phyloP scores from a whole-genome alignment of 2,797 vertebrate species.

The Odontamblyopus lacepedii region DNA sequence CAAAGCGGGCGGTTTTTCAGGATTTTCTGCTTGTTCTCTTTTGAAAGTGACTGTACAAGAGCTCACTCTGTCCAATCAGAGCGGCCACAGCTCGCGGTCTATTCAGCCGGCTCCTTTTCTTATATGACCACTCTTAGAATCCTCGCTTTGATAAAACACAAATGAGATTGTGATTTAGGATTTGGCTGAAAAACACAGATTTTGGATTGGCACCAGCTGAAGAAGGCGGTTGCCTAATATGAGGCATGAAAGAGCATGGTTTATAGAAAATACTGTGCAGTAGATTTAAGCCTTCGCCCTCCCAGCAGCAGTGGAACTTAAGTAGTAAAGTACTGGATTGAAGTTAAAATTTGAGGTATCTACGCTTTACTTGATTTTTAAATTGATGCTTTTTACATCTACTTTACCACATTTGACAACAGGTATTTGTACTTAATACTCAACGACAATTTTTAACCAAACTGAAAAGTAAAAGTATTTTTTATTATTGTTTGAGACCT shows the following conservation, averaged over 20 bases:
- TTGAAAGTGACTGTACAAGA: constrained; percentile 55
- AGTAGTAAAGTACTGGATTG: no score
- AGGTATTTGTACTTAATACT: no score
- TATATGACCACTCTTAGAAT: neutral
- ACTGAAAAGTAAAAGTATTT: no score
- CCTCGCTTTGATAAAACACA: constrained; percentile 1
- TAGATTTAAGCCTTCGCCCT: no score
- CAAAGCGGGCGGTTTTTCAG: constrained; percentile 58
- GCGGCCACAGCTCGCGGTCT: neutral
- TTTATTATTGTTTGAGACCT: no score
- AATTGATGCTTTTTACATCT: no score
- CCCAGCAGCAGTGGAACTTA: no score
- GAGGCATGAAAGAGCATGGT: neutral
- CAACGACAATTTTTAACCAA: no score
- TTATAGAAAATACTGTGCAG: neutral
- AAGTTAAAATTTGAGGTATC: no score
- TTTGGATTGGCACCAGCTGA: neutral
- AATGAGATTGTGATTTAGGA: constrained; percentile 4
- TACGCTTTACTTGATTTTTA: no score
- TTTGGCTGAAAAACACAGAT: neutral
- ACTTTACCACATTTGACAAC: no score
- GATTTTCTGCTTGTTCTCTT: constrained; percentile 31
- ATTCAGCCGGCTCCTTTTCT: constrained; percentile 3
- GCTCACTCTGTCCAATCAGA: constrained; percentile 27
- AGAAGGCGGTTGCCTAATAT: neutral